Evolutionary conservation across 2,888 invertebrate genomes (phyloP), one percentile per base, ranked within the genome.

Genomic region (Torymus tubicola): DNA sequence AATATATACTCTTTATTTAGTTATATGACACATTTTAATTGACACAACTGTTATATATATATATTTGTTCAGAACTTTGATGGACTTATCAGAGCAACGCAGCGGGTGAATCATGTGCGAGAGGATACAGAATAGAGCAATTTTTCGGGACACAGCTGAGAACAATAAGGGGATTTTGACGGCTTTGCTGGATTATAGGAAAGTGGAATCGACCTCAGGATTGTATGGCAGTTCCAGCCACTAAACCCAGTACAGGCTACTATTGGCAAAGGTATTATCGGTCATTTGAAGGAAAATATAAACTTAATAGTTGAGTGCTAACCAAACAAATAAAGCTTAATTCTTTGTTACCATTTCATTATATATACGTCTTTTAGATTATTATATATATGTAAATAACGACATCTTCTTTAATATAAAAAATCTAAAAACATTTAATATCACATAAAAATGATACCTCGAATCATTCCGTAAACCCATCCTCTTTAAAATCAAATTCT

Each of bases 111-210:
- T 78, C 42, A 78, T 73, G 67, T 78, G 42, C 13, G n/a, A 14
- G n/a, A 14, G 1, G 50, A 73, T 55, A 16, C n/a, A n/a, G 16
- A 70, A 77, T 68, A 21, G 68, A 69, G 31, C 72, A 73, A 57
- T 61, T 72, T 73, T 24, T 10, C 31, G 68, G 68, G 18, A 55
- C 63, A 24, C 55, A 67, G 24, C 31, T 16, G 74, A 72, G 79
- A 79, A 79, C 74, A 79, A 79, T 69, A 70, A 64, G 70, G 79
- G 74, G 79, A 79, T 79, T 79, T 74, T 12, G 58, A 31, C 69
- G 69, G 79, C 57, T 73, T n/a, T 57, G 58, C 16, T 52, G 64
- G 79, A 74, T 78, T 78, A 73, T 73, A 55, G 72, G 68, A 68
- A 67, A 78, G 72, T 61, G 58, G 58, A 72, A 72, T 67, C 57